Evolutionary conservation across 2,113 vertebrate genomes (phyloP), one percentile per base, ranked within the genome.

Genomic region (Cervus canadensis): DNA sequence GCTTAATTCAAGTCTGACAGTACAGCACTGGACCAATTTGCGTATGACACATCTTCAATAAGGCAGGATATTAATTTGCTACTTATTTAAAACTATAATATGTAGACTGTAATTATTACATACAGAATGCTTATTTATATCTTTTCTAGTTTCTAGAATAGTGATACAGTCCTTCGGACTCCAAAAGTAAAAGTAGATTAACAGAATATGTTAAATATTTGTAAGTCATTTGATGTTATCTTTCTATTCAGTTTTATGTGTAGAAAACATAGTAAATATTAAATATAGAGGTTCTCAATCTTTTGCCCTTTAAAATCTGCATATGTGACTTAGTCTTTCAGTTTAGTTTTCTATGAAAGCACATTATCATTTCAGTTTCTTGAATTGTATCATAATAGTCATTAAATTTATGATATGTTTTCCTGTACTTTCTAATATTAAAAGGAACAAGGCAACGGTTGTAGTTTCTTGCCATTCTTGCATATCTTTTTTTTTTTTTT

Each of bases 21-120:
- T 94, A 83, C 45, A 79, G 52, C 62, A 82, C 86, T 74, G 91
- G 59, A 86, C 48, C 64, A 89, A 64, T 97, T 94, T 95, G n/a
- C 45, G 26, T 59, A 84, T 86, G 87, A 94, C 10, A 95, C 45
- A 57, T 89, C 88, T 82, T 97, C 23, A 28, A 43, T 52, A 64
- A 96, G 81, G n/a, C 97, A 96, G 67, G 86, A 71, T 95, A 92
- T 62, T 92, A 67, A 94, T 95, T 96, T 95, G 92, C 62, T 97
- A 11, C 57, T 97, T 97, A 52, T 82, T 96, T 91, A 59, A 95
- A 96, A 87, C 28, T 83, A 14, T 91, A 48, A 50, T 40, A 59
- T 52, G 11, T 95, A 50, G 54, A 50, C 8, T 82, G 19, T 93
- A 89, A 71, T 91, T 92, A 45, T 78, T 94, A 64, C 5, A 71